Evolutionary conservation across 2,888 invertebrate species (phyloP).

Genomic region (Deroplatys truncata): DNA sequence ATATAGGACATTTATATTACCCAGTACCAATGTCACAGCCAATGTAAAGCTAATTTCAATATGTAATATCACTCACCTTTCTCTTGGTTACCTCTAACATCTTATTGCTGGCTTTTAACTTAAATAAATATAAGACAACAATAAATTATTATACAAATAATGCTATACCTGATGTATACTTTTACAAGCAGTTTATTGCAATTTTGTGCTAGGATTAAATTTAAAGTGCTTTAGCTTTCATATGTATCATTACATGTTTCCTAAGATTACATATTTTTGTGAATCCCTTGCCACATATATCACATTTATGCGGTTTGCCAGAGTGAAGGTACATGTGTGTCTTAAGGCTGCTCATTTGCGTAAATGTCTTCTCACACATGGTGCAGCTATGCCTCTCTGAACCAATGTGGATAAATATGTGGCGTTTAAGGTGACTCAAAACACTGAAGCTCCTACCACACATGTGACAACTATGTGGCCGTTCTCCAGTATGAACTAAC

Average conservation of each 20-base stretch:
- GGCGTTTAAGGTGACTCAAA: not conserved
- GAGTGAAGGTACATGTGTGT: not conserved
- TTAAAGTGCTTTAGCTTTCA: not conserved
- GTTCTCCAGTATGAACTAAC: not conserved
- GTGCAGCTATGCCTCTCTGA: not conserved
- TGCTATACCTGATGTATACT: too few relatives aligned
- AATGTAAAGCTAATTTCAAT: too few relatives aligned
- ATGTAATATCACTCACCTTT: too few relatives aligned
- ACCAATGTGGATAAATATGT: not conserved
- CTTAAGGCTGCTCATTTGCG: not conserved
- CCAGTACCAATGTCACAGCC: too few relatives aligned
- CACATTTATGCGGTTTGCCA: not conserved
- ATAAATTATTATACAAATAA: too few relatives aligned
- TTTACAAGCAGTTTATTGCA: too few relatives aligned
- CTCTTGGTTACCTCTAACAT: too few relatives aligned
- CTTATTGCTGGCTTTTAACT: too few relatives aligned
- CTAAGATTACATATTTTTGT: not conserved
- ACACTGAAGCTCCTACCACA: not conserved
- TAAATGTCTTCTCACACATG: not conserved
- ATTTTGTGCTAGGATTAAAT: too few relatives aligned
- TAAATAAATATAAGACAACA: too few relatives aligned
- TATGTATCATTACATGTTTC: not conserved
- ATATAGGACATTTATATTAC: too few relatives aligned
- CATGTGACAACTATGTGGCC: not conserved
- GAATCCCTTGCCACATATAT: conserved; percentile 1